Conservation (phyloP, 2,888 invertebrate genomes). For the Archips xylosteana region DNA sequence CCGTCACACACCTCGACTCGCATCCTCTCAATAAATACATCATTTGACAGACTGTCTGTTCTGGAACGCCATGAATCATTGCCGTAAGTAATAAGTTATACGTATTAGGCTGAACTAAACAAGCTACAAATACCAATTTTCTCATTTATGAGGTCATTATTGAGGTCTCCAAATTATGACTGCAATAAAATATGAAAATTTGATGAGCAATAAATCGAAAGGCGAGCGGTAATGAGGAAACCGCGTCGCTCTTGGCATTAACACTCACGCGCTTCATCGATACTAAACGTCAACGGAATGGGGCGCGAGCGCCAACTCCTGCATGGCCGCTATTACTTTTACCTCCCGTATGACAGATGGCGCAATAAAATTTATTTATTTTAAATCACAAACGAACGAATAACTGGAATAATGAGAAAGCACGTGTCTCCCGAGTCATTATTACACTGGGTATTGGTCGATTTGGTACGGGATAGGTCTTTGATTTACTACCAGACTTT, state of each 20-base stretch:
- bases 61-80: slow-evolving; percentile 3
- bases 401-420: slow-evolving; percentile 79
- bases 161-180: slow-evolving; percentile 51
- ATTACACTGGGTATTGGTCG: slow-evolving; percentile 66
- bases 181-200: slow-evolving; percentile 63
- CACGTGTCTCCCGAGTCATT: slow-evolving; percentile 76
- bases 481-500: slow-evolving; percentile 83
- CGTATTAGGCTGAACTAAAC: slow-evolving; percentile 26
- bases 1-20: slow-evolving; percentile 36
- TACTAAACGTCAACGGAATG: slow-evolving; percentile 77
- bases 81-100: neutral
- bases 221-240: slow-evolving; percentile 72
- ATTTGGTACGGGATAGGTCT: slow-evolving; percentile 68
- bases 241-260: slow-evolving; percentile 64
- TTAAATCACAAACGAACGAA: slow-evolving; percentile 72
- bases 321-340: slow-evolving; percentile 73
- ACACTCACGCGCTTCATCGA: slow-evolving; percentile 73
- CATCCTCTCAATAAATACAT: slow-evolving; percentile 17
- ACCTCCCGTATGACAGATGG: slow-evolving; percentile 81
- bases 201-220: slow-evolving; percentile 73
- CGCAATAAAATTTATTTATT: slow-evolving; percentile 81
- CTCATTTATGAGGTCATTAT: slow-evolving; percentile 42
- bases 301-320: slow-evolving; percentile 65
- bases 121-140: slow-evolving; percentile 38
- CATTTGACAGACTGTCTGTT: slow-evolving; percentile 5